Percentiles rank a stretch among this genome's conserved stretches.
These are phyloP conservation scores for Lophius piscatorius DNA, from an alignment of 2,113 vertebrate species.

Conservation along the genomic window DNA sequence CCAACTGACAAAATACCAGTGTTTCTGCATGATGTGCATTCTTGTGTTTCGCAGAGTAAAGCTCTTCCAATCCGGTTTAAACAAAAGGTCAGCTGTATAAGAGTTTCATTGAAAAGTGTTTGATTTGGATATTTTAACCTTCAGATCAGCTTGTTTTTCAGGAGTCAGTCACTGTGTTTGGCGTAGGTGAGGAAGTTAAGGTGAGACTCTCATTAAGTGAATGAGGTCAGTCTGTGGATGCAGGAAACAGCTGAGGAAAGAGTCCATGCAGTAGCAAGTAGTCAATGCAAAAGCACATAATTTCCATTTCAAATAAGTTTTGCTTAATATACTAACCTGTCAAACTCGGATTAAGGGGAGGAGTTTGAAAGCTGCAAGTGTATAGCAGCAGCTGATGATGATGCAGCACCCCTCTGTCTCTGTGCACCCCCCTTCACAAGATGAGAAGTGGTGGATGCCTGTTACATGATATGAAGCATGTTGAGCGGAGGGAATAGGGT, in stretches of 20 bases:
- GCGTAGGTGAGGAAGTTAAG: slow-evolving; percentile 59
- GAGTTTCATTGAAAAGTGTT: neutral
- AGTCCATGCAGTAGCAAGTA: slow-evolving; percentile 10
- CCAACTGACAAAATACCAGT: slow-evolving; percentile 4
- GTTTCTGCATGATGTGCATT: neutral
- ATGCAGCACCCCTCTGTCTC: slow-evolving; percentile 64
- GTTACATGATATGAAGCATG: slow-evolving; percentile 88
- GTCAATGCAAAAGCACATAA: slow-evolving; percentile 37
- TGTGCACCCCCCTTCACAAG: slow-evolving; percentile 50
- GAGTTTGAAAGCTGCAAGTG: slow-evolving; percentile 51
- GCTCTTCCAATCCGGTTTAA: neutral
- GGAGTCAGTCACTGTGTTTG: neutral
- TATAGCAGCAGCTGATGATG: slow-evolving; percentile 61
- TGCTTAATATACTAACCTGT: slow-evolving; percentile 48
- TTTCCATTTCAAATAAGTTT: slow-evolving; percentile 70
- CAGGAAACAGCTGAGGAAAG: slow-evolving; percentile 4
- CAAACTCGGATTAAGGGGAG: slow-evolving; percentile 43
- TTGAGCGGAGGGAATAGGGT: slow-evolving; percentile 58
- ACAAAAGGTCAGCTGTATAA: neutral
- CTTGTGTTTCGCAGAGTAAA: neutral
- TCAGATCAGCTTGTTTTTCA: neutral
- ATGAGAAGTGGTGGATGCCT: slow-evolving; percentile 84
- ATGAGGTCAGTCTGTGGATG: slow-evolving; percentile 1
- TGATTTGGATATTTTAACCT: neutral
- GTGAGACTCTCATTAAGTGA: too few relatives aligned